These are phyloP conservation scores for Pocillopora damicornis DNA, from an alignment of 64 coral and sea anemone genomes.

Conservation along the genomic window DNA sequence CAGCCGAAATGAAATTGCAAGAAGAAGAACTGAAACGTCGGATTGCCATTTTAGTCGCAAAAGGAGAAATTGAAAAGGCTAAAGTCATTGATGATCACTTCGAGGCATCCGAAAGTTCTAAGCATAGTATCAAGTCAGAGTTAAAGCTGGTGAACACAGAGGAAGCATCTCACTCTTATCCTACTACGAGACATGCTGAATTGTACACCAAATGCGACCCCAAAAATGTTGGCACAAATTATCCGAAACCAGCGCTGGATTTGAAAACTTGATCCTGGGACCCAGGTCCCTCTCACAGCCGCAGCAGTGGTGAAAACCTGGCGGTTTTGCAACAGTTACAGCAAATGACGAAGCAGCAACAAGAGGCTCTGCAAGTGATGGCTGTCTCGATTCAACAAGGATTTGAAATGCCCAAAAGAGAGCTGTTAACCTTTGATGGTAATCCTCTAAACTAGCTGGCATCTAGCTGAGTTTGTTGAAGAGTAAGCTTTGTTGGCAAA, in stretches of 20 bases:
- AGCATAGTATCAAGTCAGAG: background rate
- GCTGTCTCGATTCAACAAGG: background rate
- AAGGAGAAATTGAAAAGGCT: constrained; percentile 13
- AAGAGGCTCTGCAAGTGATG: background rate
- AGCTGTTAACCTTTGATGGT: constrained; percentile 31
- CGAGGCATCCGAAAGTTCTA: background rate
- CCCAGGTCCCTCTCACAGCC: background rate
- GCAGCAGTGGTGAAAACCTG: background rate
- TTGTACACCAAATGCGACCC: background rate
- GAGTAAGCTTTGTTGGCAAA: constrained; percentile 31
- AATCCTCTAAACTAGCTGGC: constrained; percentile 14
- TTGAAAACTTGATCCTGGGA: background rate
- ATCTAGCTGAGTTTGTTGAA: constrained; percentile 15
- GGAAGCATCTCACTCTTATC: background rate
- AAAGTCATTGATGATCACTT: background rate
- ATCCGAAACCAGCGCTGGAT: background rate
- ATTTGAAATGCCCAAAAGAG: constrained; percentile 11
- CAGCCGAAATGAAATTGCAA: background rate
- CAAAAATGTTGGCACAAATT: background rate
- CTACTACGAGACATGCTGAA: background rate
- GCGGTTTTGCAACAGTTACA: background rate
- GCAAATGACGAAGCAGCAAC: background rate
- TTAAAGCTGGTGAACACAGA: background rate
- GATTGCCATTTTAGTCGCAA: background rate
- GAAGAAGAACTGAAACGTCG: background rate